Conservation (phyloP, 2,113 vertebrate species). For the Sinocyclocheilus grahami region DNA sequence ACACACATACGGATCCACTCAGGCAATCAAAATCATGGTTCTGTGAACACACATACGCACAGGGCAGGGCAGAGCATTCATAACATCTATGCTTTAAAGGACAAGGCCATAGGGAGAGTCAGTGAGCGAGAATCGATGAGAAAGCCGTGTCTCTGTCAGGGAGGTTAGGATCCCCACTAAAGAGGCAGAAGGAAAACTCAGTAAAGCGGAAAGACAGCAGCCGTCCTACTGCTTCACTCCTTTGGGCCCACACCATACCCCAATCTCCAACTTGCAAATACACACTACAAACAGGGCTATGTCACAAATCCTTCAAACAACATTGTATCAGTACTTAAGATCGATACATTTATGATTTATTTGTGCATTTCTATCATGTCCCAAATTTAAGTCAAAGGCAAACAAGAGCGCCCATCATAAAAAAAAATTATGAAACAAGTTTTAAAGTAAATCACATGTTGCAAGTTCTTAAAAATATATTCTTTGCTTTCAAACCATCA, state of each 20-base stretch:
- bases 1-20: slow-evolving; percentile 41
- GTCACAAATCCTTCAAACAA: background rate
- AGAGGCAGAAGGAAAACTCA: slow-evolving; percentile 58
- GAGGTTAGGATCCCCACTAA: slow-evolving; percentile 57
- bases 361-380: background rate
- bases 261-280: slow-evolving; percentile 24
- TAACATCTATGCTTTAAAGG: slow-evolving; percentile 63
- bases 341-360: background rate
- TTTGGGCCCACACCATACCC: background rate
- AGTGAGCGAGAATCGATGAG: slow-evolving; percentile 67
- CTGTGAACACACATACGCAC: slow-evolving; percentile 38
- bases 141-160: slow-evolving; percentile 63
- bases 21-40: slow-evolving; percentile 47
- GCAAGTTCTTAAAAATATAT: too few relatives aligned
- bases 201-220: slow-evolving; percentile 61
- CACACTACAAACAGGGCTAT: slow-evolving; percentile 21
- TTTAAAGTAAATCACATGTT: background rate
- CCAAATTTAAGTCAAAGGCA: background rate
- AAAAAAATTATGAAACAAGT: background rate
- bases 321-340: background rate
- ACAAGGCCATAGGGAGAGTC: slow-evolving; percentile 66
- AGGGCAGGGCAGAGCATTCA: slow-evolving; percentile 44
- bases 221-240: slow-evolving; percentile 47
- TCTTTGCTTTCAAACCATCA: background rate
- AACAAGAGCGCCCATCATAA: background rate